Conservation (phyloP, 1,140 invertebrate genomes). For the Dufourea novaeangliae region DNA sequence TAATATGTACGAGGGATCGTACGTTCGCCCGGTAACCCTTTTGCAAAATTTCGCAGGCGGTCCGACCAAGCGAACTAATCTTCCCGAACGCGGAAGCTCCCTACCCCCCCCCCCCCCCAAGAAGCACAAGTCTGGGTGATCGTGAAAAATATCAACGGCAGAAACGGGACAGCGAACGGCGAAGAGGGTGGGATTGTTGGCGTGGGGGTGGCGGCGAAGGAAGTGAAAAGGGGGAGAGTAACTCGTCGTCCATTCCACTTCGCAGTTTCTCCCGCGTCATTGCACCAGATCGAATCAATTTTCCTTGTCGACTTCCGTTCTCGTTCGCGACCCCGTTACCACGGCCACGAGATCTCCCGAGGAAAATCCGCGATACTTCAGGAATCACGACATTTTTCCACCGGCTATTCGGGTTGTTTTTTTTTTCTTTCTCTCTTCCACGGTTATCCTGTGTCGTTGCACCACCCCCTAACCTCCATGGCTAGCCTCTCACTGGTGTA, state of each 20-base stretch:
- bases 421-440: not conserved
- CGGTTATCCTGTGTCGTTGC: not conserved
- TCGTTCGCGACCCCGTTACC: slow-evolving; percentile 43
- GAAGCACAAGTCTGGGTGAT: not conserved
- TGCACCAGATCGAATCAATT: slow-evolving; percentile 63
- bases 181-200: too few relatives aligned
- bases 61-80: not conserved
- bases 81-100: not conserved
- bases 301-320: slow-evolving; percentile 55
- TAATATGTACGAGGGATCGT: too few relatives aligned
- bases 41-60: not conserved
- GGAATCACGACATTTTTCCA: slow-evolving; percentile 18
- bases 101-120: too few relatives aligned
- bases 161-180: not conserved
- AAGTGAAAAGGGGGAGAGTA: not conserved
- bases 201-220: too few relatives aligned
- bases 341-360: slow-evolving; percentile 27
- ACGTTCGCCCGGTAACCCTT: not conserved
- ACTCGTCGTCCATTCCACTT: slow-evolving; percentile 47
- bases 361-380: slow-evolving; percentile 37
- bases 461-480: not conserved
- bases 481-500: not conserved
- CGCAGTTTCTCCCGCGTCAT: slow-evolving; percentile 62
- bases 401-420: not conserved
- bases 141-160: slow-evolving; percentile 8